Base-by-base conservation (phyloP, 2,888 invertebrate species). In the Spicauda simplicius region DNA sequence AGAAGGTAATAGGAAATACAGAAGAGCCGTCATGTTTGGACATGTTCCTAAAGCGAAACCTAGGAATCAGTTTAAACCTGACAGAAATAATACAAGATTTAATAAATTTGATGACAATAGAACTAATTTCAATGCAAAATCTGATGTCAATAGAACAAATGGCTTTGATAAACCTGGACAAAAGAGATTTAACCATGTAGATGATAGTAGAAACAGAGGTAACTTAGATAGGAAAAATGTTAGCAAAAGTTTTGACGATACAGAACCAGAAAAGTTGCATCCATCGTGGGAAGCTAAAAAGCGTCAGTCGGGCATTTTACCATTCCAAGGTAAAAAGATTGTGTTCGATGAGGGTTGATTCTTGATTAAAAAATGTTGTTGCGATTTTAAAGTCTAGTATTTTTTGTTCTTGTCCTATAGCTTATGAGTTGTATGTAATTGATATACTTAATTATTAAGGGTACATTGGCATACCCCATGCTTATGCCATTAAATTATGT, bases 231-330 rank as follows among this genome's bases (percentile, higher is more conserved):
- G n/a, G 45, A 0, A 11, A 37, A 37, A 37, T 37, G 45, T n/a
- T n/a, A 45, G 6, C 16, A 60, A 37, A 16, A 54, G 14, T 5
- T 20, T 53, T 64, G 70, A 61, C 33, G 64, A 68, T 30, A 72
- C 70, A 56, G 69, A 61, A 59, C 70, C 81, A 63, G 93, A 92
- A 70, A 93, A 93, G 80, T 77, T 93, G 62, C 94, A 94, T 82
- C 94, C 94, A 2, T 94, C 94, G 19, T 94, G 94, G 94, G 93
- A 93, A 78, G 94, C 94, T 0, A 94, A 94, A 77, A 93, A 89
- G 70, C 86, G 86, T 57, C 85, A 87, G 64, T 91, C 93, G 0
- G 84, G 86, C 63, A 84, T 93, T 69, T 78, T 90, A 81, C 91
- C 91, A 5, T 93, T 87, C 74, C 80, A 91, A 76, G 93, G 93